Evolutionary conservation across 2,113 vertebrate species (phyloP), one percentile per base, ranked within the genome.

Genomic region (Hyaena hyaena): DNA sequence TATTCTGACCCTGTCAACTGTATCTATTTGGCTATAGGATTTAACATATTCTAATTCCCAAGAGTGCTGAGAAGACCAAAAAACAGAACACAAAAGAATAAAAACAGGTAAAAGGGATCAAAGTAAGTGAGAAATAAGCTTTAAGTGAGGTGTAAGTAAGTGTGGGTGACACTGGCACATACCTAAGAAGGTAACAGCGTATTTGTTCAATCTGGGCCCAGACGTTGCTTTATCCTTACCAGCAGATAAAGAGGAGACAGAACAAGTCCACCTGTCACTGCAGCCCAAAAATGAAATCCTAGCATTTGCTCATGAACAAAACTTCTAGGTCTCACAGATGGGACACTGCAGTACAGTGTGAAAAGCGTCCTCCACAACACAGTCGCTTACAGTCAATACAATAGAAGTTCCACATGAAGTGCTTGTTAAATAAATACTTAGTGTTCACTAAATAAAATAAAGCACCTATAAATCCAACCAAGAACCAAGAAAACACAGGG

Each of bases 41-140:
- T 87, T 68, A 94, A 88, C 24, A 81, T 91, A 69, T n/a, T 93
- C 55, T 88, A 21, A 95, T 82, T 82, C 58, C 86, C 35, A 82
- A 69, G 50, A 92, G 24, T 69, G 95, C 53, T n/a, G 45, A 95
- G 24, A 76, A 69, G 33, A 85, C 91, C 48, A 82, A 93, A 96
- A 96, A 91, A 93, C 39, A 83, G 14, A 96, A 96, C 6, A 65
- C 24, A 77, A 83, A 8, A 91, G 71, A 90, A 85, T 85, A 93
- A 96, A 91, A 97, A 88, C 45, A 69, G 26, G 24, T 85, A 86
- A 96, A 95, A 89, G 73, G 33, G 35, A 95, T 82, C 61, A 88
- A 91, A 96, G 14, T 21, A 86, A 86, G 61, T 63, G n/a, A 65
- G 26, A 96, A 88, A 76, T 79, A 53, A 26, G 14, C 28, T 10